These are phyloP conservation scores for Dascillus cervinus DNA, from an alignment of 2,888 invertebrate species.

Conservation along the genomic window DNA sequence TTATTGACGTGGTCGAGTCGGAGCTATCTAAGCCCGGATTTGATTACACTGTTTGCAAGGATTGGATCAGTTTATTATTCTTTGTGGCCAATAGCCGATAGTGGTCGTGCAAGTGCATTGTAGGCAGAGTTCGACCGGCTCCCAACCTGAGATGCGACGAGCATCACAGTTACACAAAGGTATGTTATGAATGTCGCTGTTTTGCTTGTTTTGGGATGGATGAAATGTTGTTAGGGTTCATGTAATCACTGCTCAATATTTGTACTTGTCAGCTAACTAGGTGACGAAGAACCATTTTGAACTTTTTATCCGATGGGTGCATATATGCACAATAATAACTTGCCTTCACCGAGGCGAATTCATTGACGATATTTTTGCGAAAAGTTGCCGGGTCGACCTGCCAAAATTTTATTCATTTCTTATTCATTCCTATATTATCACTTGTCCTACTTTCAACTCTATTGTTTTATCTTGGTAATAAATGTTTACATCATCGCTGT, in stretches of 20 bases:
- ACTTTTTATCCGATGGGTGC: not conserved
- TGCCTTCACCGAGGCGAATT: no score
- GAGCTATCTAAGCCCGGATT: conserved; percentile 12
- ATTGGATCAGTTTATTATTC: conserved; percentile 19
- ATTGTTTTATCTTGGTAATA: no score
- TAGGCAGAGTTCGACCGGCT: conserved; percentile 21
- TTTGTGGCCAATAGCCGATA: conserved; percentile 24
- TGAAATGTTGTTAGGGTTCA: conserved; percentile 7
- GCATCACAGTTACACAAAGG: conserved; percentile 52
- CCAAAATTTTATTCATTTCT: no score
- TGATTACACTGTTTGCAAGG: conserved; percentile 18
- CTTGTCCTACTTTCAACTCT: no score
- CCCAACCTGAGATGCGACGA: conserved; percentile 46
- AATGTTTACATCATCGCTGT: no score
- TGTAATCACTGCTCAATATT: conserved; percentile 7
- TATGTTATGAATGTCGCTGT: conserved; percentile 27
- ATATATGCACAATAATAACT: not conserved
- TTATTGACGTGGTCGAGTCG: conserved; percentile 14
- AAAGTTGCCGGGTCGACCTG: no score
- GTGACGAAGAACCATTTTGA: conserved; percentile 15
- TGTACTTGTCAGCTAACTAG: conserved; percentile 12
- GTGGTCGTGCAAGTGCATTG: conserved; percentile 26
- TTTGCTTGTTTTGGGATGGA: conserved; percentile 9
- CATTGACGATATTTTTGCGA: no score
- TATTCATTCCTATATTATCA: no score